Evolutionary conservation across 2,113 vertebrate genomes (phyloP).

Genomic region (Scartelaos histophorus): DNA sequence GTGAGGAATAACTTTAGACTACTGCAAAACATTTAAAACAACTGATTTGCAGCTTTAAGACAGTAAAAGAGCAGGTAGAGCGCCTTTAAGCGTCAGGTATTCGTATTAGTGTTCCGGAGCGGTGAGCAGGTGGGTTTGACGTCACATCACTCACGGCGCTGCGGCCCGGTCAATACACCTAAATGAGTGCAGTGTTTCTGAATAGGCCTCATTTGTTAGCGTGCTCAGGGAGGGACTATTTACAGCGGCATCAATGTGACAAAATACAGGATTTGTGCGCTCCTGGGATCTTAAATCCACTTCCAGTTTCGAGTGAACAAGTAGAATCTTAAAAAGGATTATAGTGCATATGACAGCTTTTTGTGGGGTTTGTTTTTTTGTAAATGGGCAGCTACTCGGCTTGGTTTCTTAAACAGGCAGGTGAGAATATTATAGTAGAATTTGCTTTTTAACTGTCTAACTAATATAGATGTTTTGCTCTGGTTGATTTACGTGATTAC

Average conservation of each 20-base stretch:
- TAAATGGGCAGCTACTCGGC: too few species aligned
- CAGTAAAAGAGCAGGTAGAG: too few species aligned
- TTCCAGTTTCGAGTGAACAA: neutral
- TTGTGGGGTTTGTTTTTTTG: too few species aligned
- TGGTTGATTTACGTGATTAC: neutral
- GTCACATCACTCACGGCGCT: conserved; percentile 19
- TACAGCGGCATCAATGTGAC: neutral
- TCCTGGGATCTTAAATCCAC: neutral
- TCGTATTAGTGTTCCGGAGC: neutral
- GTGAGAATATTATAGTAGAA: too few species aligned
- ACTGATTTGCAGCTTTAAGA: too few species aligned
- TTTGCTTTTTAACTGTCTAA: neutral
- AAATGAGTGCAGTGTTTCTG: conserved; percentile 3
- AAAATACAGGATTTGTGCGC: neutral
- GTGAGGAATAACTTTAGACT: too few species aligned
- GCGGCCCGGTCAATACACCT: conserved; percentile 12
- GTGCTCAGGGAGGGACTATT: neutral
- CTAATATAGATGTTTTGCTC: too few species aligned
- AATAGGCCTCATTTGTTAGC: neutral
- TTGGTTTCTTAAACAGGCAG: too few species aligned
- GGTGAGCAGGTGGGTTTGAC: conserved; percentile 5
- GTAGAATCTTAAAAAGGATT: neutral
- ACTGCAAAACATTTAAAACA: too few species aligned
- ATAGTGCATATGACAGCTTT: too few species aligned
- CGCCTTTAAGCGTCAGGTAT: neutral